Percentiles rank a stretch among this genome's conserved stretches.
Evolutionary conservation across 2,797 vertebrate genomes (phyloP).

Genomic region (Tenualosa ilisha): DNA sequence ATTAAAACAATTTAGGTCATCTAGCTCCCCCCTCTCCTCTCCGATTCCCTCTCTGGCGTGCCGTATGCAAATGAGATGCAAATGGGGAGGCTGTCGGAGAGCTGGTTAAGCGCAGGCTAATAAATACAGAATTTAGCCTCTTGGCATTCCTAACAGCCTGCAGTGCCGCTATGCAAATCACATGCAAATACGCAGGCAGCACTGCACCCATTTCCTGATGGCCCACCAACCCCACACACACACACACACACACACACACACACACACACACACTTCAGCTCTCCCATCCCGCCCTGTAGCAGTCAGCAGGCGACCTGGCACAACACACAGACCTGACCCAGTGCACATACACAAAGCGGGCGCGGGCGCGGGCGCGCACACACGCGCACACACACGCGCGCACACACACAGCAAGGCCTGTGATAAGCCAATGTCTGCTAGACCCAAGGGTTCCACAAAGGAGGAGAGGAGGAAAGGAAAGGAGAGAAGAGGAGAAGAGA

Average conservation of each 20-base stretch:
- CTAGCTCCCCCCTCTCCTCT: conserved; percentile 66
- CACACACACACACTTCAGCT: neutral
- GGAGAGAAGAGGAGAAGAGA: conserved; percentile 27
- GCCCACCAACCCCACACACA: conserved; percentile 26
- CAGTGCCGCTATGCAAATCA: conserved; percentile 76
- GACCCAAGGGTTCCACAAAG: neutral
- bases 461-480: neutral
- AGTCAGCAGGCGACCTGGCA: conserved; percentile 16
- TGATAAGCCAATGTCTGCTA: neutral
- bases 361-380: no score
- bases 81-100: conserved; percentile 67
- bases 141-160: conserved; percentile 74
- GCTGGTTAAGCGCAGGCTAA: conserved; percentile 71
- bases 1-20: conserved; percentile 79
- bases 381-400: no score
- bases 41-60: conserved; percentile 68
- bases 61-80: conserved; percentile 79
- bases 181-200: conserved; percentile 70
- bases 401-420: neutral
- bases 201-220: conserved; percentile 58
- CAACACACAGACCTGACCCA: conserved; percentile 4
- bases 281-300: neutral
- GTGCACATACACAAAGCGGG: neutral
- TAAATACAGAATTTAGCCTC: conserved; percentile 81
- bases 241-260: neutral